phyloP scores from a whole-genome alignment of 1,140 invertebrate genomes.

The Gryon sp. region DNA sequence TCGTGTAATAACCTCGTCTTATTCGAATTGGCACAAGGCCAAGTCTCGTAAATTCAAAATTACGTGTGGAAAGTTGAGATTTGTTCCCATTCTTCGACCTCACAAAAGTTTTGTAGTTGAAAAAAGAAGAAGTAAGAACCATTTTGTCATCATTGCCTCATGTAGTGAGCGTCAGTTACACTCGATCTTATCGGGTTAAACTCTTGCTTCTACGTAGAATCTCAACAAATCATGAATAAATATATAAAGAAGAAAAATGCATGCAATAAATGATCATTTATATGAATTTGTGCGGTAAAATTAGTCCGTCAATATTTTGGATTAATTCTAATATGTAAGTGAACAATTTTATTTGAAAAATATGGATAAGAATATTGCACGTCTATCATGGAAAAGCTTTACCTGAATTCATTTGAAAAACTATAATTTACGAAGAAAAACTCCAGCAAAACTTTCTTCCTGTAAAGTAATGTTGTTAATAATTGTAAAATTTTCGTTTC shows the following conservation, averaged over 20 bases:
- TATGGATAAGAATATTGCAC: too few species aligned
- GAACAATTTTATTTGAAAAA: too few species aligned
- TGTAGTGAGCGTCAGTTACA: not conserved
- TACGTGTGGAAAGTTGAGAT: constrained; percentile 68
- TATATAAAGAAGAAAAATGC: not conserved
- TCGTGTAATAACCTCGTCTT: constrained; percentile 67
- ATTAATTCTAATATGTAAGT: too few species aligned
- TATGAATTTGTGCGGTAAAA: too few species aligned
- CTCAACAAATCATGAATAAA: not conserved
- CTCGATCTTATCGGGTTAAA: not conserved
- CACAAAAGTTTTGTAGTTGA: constrained; percentile 45
- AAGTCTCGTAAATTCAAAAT: constrained; percentile 69
- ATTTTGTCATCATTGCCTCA: constrained; percentile 23
- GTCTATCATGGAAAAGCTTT: too few species aligned
- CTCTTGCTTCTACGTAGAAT: constrained; percentile 1
- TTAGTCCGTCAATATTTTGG: too few species aligned
- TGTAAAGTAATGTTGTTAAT: too few species aligned
- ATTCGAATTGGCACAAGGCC: constrained; percentile 63
- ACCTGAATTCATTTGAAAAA: too few species aligned
- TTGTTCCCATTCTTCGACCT: constrained; percentile 45
- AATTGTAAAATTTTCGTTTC: too few species aligned
- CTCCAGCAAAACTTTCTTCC: too few species aligned
- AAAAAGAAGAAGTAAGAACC: constrained; percentile 5
- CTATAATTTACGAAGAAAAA: too few species aligned
- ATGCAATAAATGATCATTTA: too few species aligned